Percentiles rank a stretch among this genome's conserved stretches.
These are phyloP conservation scores for Epirrhoe alternata DNA, from an alignment of 2,888 invertebrate species.

Conservation along the genomic window DNA sequence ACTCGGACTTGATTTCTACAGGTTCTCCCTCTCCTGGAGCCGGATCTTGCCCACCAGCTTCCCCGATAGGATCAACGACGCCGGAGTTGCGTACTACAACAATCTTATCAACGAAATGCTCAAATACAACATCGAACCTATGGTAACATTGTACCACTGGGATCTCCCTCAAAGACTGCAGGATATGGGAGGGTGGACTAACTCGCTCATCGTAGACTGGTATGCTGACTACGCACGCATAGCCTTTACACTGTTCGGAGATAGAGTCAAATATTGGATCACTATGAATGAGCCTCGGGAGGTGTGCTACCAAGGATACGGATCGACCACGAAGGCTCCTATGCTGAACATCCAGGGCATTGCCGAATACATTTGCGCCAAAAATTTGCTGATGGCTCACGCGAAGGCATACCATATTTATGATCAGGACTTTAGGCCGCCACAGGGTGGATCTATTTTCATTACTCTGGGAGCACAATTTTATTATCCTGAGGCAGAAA, in stretches of 20 bases:
- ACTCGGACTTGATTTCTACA: slow-evolving; percentile 76
- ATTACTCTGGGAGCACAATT: slow-evolving; percentile 50
- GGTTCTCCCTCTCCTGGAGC: slow-evolving; percentile 86
- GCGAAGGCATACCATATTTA: slow-evolving; percentile 69
- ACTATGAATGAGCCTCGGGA: slow-evolving; percentile 83
- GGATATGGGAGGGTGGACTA: slow-evolving; percentile 80
- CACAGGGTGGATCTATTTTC: slow-evolving; percentile 44
- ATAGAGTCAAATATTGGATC: slow-evolving; percentile 79
- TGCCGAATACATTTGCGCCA: slow-evolving; percentile 75
- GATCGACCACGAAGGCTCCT: slow-evolving; percentile 52
- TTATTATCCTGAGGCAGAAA: slow-evolving; percentile 71
- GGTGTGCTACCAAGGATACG: slow-evolving; percentile 71
- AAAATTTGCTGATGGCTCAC: slow-evolving; percentile 82
- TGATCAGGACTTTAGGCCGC: slow-evolving; percentile 57
- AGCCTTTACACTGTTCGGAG: slow-evolving; percentile 71
- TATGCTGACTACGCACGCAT: slow-evolving; percentile 73
- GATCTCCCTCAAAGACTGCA: slow-evolving; percentile 80
- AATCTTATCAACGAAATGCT: slow-evolving; percentile 82
- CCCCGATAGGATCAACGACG: slow-evolving; percentile 79
- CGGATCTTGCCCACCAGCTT: slow-evolving; percentile 86
- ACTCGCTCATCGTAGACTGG: slow-evolving; percentile 71
- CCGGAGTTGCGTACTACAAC: slow-evolving; percentile 61
- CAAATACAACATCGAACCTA: slow-evolving; percentile 84
- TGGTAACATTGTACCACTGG: slow-evolving; percentile 82
- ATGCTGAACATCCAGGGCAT: slow-evolving; percentile 62